Evolutionary conservation across 35 echinoderm and acorn worm genomes (phyloP).

Genomic region (Ophioderma brevispina): DNA sequence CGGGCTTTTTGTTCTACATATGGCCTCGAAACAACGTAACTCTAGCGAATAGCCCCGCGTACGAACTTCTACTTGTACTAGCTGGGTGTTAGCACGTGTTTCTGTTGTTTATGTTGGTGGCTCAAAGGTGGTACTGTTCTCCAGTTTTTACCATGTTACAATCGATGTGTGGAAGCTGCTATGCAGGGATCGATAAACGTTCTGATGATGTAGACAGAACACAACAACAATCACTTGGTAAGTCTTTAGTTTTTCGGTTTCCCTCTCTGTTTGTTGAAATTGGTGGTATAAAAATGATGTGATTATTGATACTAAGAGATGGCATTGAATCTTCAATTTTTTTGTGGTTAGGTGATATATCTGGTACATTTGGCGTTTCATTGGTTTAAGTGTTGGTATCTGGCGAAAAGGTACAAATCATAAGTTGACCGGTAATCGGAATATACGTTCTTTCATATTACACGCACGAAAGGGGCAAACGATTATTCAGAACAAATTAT

Average conservation of each 20-base stretch:
- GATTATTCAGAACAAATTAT: too few relatives aligned
- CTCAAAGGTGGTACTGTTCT: conserved; percentile 29
- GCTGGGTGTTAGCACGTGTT: background rate
- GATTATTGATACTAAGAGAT: too few relatives aligned
- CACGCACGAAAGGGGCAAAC: too few relatives aligned
- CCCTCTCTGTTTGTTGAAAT: too few relatives aligned
- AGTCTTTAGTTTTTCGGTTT: background rate
- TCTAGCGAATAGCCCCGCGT: background rate
- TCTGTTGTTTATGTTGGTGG: conserved; percentile 5
- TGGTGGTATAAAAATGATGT: too few relatives aligned
- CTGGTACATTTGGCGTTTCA: too few relatives aligned
- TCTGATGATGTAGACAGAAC: background rate
- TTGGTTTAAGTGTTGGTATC: too few relatives aligned
- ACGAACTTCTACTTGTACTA: background rate
- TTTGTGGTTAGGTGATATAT: too few relatives aligned
- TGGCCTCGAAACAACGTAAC: background rate
- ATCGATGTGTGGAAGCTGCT: conserved; percentile 52
- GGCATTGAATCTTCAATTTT: too few relatives aligned
- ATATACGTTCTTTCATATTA: too few relatives aligned
- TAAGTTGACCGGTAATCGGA: too few relatives aligned
- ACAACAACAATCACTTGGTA: background rate
- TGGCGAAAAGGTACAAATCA: too few relatives aligned
- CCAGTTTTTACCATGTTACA: conserved; percentile 11
- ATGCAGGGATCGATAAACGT: conserved; percentile 51
- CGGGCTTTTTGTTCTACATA: background rate